Evolutionary conservation across 2,888 invertebrate species (phyloP), one percentile per base, ranked within the genome.

Genomic region (Chymomyza amoena): DNA sequence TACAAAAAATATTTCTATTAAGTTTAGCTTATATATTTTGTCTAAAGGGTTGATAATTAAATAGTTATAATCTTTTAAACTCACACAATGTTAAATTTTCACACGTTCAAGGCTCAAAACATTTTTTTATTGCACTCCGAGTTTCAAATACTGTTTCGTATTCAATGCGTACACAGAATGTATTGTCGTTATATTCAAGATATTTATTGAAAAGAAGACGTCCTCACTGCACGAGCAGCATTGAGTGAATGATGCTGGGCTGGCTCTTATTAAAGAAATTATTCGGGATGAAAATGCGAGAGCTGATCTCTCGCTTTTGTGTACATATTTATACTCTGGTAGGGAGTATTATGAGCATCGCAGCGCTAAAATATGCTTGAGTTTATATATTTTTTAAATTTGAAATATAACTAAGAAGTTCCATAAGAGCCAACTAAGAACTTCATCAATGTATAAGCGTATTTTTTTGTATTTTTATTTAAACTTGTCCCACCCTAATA

Each of bases 181-280:
- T 36, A 36, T 36, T 13, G 39, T 45, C 13, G 39, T 45, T 45
- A 45, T 13, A 45, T 45, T 10, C 39, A 3, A 13, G 10, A 13
- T 45, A 13, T 45, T 45, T 45, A 45, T 13, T 45, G 0, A 13
- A 18, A 54, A 39, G 25, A n/a, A 39, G 20, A 79, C 82, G 85
- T 82, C 88, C 68, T 78, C 77, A 81, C 88, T 75, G 81, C 84
- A 45, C 72, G 81, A 84, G 79, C 66, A 64, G 75, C 68, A 69
- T 39, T 59, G 64, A 64, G 28, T 73, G 84, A 83, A 88, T 83
- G 88, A 80, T 85, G 76, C 77, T 83, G 81, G 81, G 64, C 76
- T 32, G 32, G 72, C 60, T 69, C 32, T 70, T 60, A 51, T 39
- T 67, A 63, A 51, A 28, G 16, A 28, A 25, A 59, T 66, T 61